Evolutionary conservation across 2,797 vertebrate species (phyloP).

Genomic region (Cyclopterus lumpus): DNA sequence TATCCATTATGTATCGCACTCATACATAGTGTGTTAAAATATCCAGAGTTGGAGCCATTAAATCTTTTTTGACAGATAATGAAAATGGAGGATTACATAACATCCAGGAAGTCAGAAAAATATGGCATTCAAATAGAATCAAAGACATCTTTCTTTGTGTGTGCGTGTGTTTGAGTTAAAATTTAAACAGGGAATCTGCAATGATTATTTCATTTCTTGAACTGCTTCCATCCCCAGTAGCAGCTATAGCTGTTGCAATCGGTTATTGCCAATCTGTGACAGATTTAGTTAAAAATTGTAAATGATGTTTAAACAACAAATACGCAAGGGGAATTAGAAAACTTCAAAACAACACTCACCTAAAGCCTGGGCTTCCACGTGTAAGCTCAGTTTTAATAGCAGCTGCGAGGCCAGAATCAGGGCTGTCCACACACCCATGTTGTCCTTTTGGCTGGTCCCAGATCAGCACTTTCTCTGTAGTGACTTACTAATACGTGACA

Average conservation of each 20-base stretch:
- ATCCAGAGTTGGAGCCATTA: constrained; percentile 52
- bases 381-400: constrained; percentile 70
- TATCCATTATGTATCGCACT: constrained; percentile 71
- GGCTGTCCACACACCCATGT: constrained; percentile 74
- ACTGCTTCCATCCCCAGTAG: constrained; percentile 9
- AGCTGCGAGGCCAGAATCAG: constrained; percentile 72
- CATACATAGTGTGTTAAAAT: constrained; percentile 58
- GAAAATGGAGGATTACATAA: constrained; percentile 53
- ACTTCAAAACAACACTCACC: constrained; percentile 74
- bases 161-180: constrained; percentile 14
- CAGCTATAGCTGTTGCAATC: background rate
- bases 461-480: constrained; percentile 47
- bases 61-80: constrained; percentile 63
- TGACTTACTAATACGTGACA: constrained; percentile 36
- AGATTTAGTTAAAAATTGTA: background rate
- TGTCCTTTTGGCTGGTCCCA: constrained; percentile 63
- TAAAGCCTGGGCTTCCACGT: constrained; percentile 78
- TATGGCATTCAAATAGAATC: constrained; percentile 32
- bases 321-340: constrained; percentile 27
- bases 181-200: constrained; percentile 8
- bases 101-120: constrained; percentile 46
- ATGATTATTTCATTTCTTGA: background rate
- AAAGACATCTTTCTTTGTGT: constrained; percentile 20
- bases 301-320: constrained; percentile 22
- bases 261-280: background rate